Evolutionary conservation across 2,113 vertebrate species (phyloP).

Genomic region (Neoarius graeffei): DNA sequence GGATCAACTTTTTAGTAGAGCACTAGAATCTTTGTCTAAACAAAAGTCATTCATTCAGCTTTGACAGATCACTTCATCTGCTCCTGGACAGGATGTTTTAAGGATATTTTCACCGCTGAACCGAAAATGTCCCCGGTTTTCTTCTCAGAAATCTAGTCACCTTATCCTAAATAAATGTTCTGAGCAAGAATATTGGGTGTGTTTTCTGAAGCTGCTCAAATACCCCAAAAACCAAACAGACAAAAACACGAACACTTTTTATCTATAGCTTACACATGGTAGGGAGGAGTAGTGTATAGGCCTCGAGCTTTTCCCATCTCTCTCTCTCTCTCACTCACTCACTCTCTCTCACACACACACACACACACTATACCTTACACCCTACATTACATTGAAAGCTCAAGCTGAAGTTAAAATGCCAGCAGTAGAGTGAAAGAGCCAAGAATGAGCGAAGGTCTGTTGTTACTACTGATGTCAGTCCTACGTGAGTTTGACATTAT

Average conservation of each 20-base stretch:
- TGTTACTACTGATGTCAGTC: slow-evolving; percentile 52
- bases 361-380: background rate
- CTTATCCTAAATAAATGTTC: background rate
- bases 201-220: slow-evolving; percentile 5
- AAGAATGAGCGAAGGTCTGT: slow-evolving; percentile 55
- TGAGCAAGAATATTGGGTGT: background rate
- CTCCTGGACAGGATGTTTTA: too few relatives aligned
- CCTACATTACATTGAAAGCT: background rate
- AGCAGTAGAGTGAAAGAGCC: slow-evolving; percentile 35
- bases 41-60: too few relatives aligned
- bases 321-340: slow-evolving; percentile 2
- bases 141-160: too few relatives aligned
- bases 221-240: background rate
- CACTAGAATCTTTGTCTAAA: too few relatives aligned
- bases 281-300: slow-evolving; percentile 3
- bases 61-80: too few relatives aligned
- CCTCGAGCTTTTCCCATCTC: background rate
- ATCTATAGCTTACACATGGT: slow-evolving; percentile 32
- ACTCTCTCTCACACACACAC: slow-evolving; percentile 28
- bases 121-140: too few relatives aligned
- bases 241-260: slow-evolving; percentile 1
- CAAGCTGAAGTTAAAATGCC: slow-evolving; percentile 27
- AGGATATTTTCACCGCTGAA: too few relatives aligned
- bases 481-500: slow-evolving; percentile 64
- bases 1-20: too few relatives aligned